Evolutionary conservation across 2,888 invertebrate species (phyloP), one percentile per base, ranked within the genome.

Genomic region (Amblyteles armatorius): DNA sequence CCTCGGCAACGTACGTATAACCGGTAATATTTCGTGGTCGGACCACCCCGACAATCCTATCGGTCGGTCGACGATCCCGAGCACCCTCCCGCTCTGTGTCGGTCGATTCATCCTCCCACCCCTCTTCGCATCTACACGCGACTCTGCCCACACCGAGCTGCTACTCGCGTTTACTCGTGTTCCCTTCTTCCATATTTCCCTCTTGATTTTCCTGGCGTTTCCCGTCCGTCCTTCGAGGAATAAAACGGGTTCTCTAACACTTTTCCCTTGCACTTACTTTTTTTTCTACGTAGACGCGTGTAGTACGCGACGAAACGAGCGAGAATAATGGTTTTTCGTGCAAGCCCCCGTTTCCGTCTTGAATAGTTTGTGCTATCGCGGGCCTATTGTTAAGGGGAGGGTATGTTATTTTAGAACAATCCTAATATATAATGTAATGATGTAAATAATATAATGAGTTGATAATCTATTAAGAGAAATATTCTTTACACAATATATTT

Each of bases 281-380:
- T n/a, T 19, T 72, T 69, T 67, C 71, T 40, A 19, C 9, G 52
- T n/a, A 60, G 2, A 33, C 33, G 50, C 29, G 44, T 44, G 16
- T 52, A 5, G 9, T 36, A 63, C 13, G 7, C 26, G 13, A 19
- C 19, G 48, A 73, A 73, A 26, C 36, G 78, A 60, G 11, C 26
- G 90, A 91, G 90, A 93, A 92, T 91, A 91, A 93, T 91, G 91
- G 90, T 87, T 92, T 91, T 90, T 90, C 91, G 89, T 91, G 90
- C 91, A 89, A 91, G 89, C 89, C 9, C 50, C 36, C 19, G 50
- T 50, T 65, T 63, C 2, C 6, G 7, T 33, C 63, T 16, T 57
- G 11, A 11, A 57, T 57, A 26, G 22, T 57, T 48, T 16, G 44
- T 16, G 44, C 44, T 48, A 16, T 16, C 13, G 16, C 44, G 16